A percentile compares a stretch with the other conserved stretches of the same genome.
Evolutionary conservation across 2,113 vertebrate species (phyloP).

Genomic region (Athene noctua): DNA sequence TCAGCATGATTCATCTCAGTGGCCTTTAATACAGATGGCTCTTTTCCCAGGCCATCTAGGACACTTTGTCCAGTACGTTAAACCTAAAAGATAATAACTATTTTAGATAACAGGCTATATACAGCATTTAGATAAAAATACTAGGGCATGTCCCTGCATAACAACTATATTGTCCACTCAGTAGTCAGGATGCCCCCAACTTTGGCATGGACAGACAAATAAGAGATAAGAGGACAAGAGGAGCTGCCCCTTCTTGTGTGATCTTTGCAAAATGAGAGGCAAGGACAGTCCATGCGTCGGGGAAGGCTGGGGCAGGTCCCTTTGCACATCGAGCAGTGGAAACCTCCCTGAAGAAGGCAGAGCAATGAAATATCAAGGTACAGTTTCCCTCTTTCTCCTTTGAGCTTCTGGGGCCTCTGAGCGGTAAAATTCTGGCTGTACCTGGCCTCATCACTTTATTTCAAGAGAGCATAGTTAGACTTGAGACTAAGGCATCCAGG

Average conservation of each 20-base stretch:
- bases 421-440: not conserved
- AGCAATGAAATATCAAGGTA: not conserved
- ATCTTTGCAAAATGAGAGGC: not conserved
- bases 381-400: not conserved
- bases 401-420: not conserved
- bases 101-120: not conserved
- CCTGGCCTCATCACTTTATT: not conserved
- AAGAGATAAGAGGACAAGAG: not conserved
- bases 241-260: not conserved
- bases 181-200: constrained; percentile 1
- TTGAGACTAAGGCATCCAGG: not conserved
- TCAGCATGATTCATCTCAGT: not conserved
- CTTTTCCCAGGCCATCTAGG: constrained; percentile 1
- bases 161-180: not conserved
- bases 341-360: not conserved
- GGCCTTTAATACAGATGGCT: constrained; percentile 29
- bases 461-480: not conserved
- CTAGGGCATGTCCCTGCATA: not conserved
- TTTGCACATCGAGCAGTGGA: not conserved
- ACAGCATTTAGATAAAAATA: not conserved
- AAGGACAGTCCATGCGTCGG: not conserved
- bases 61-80: constrained; percentile 1
- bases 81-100: constrained; percentile 3
- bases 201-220: not conserved
- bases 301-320: not conserved